phyloP scores from a whole-genome alignment of 2,113 vertebrate species.

The Thamnaconus septentrionalis region DNA sequence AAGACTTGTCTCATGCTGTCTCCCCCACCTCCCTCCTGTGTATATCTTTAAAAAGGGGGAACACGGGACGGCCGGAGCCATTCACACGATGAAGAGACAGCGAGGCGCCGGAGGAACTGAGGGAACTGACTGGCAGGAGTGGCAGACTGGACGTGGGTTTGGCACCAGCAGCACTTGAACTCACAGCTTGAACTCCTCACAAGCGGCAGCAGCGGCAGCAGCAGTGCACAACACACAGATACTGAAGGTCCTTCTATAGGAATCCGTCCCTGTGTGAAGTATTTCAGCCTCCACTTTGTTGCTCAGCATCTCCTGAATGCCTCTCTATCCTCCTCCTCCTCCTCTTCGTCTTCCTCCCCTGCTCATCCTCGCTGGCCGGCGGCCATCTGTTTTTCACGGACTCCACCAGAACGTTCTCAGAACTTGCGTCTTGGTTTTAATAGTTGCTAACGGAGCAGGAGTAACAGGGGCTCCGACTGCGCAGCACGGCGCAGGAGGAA shows the following conservation, averaged over 20 bases:
- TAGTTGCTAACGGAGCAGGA: slow-evolving; percentile 13
- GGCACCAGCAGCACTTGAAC: slow-evolving; percentile 26
- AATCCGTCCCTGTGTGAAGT: slow-evolving; percentile 33
- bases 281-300: slow-evolving; percentile 3
- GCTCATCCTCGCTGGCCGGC: slow-evolving; percentile 8
- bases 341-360: slow-evolving; percentile 25
- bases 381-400: no score
- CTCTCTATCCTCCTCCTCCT: not conserved
- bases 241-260: slow-evolving; percentile 35
- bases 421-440: not conserved
- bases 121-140: slow-evolving; percentile 24
- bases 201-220: slow-evolving; percentile 20
- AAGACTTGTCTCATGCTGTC: no score
- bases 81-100: slow-evolving; percentile 47
- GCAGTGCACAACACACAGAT: slow-evolving; percentile 23
- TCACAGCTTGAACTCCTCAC: slow-evolving; percentile 24
- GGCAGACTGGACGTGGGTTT: slow-evolving; percentile 28
- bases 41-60: slow-evolving; percentile 28
- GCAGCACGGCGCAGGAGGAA: not conserved
- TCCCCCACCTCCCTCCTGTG: slow-evolving; percentile 27
- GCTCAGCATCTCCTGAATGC: slow-evolving; percentile 28
- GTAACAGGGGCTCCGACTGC: slow-evolving; percentile 9
- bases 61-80: slow-evolving; percentile 23
- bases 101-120: slow-evolving; percentile 49
- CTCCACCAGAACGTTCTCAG: slow-evolving; percentile 14